Conservation (phyloP, 2,113 vertebrate genomes). For the Microcebus ravelobensis region DNA sequence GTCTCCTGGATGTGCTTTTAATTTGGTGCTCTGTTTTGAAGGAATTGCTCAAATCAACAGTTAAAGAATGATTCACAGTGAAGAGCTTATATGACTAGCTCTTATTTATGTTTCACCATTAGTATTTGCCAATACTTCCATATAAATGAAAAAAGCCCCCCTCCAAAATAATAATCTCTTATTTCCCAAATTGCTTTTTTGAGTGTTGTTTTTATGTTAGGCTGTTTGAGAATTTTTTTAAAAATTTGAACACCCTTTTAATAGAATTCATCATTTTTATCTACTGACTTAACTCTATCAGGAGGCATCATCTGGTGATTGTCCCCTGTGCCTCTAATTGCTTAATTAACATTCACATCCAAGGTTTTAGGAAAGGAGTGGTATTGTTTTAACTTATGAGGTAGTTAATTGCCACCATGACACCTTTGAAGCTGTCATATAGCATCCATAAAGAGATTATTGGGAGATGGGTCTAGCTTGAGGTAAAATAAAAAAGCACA, state of each 20-base stretch:
- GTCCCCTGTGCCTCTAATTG: slow-evolving; percentile 64
- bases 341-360: slow-evolving; percentile 76
- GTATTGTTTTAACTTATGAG: slow-evolving; percentile 66
- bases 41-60: slow-evolving; percentile 31
- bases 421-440: slow-evolving; percentile 36
- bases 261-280: slow-evolving; percentile 61
- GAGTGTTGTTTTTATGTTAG: not conserved
- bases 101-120: slow-evolving; percentile 12
- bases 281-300: slow-evolving; percentile 50
- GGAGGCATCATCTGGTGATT: slow-evolving; percentile 68
- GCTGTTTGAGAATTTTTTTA: not conserved
- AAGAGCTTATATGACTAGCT: not conserved
- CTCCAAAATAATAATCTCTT: not conserved
- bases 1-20: not conserved
- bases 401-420: slow-evolving; percentile 57
- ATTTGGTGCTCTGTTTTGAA: slow-evolving; percentile 23
- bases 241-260: slow-evolving; percentile 15
- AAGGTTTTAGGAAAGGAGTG: slow-evolving; percentile 47
- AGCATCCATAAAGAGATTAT: slow-evolving; percentile 47
- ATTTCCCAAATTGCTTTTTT: slow-evolving; percentile 11
- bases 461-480: not conserved
- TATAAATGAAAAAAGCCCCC: not conserved
- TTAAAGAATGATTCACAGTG: slow-evolving; percentile 23
- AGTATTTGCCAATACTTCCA: not conserved
- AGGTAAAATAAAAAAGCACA: slow-evolving; percentile 21